Base-by-base conservation (phyloP, 1,140 invertebrate genomes). In the Lasaia peninsularis region DNA sequence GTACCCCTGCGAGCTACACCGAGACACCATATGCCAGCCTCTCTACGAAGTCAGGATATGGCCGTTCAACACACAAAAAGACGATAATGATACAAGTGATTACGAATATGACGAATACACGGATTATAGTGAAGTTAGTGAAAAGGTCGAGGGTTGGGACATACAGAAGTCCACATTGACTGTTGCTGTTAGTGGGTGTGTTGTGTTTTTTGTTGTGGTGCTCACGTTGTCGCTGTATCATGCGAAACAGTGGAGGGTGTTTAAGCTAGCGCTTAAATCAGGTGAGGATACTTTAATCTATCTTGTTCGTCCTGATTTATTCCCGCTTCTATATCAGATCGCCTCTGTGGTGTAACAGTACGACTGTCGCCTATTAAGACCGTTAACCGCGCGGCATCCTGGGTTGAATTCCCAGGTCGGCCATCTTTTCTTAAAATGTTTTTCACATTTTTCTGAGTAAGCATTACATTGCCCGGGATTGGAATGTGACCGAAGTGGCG, bases 1-100 rank as follows among this genome's bases (percentile, higher is more conserved):
- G 18, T 89, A 89, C 55, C 93, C 93, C 32, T 94, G 93, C 74
- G 90, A 92, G 31, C 73, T 92, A 6, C 91, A 93, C 77, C 79
- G 91, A 24, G 92, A 94, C 78, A 92, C 93, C 0, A 80, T 91
- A 40, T 94, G 93, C 84, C 92, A 91, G 3, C 90, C 92, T 1
- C 75, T 93, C 2, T 90, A 89, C 14, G 90, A 92, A 50, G 83
- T 93, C 48, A 80, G 90, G 52, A 82, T 92, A 48, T 89, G 90
- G 70, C 91, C 90, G 73, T 90, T 91, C 35, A 73, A 75, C 60
- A 90, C 89, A 56, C 65, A 64, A 40, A 77, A 78, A 55, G 74
- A 82, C 65, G 68, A 73, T 67, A 71, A 73, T 60, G 77, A 81
- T 58, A 37, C 72, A 49, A 80, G 73, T 78, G 82, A 87, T 67